Conservation (phyloP, 2,888 invertebrate species). For the Entomobrya multifasciata region DNA sequence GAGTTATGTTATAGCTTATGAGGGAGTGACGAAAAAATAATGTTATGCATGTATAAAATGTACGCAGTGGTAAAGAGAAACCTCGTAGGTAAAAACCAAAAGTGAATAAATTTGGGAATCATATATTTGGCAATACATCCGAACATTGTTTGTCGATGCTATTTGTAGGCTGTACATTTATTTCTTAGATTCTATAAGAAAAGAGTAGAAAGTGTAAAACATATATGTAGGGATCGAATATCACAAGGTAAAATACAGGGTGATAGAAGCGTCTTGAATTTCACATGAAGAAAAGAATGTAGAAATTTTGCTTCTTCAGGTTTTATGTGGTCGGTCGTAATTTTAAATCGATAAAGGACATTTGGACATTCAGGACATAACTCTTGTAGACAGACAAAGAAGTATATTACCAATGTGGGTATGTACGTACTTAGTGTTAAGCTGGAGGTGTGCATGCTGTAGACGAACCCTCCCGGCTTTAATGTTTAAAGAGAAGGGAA, state of each 20-base stretch:
- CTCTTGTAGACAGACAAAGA: background rate
- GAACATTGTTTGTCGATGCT: too few species aligned
- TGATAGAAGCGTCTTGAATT: conserved; percentile 11
- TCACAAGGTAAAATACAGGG: background rate
- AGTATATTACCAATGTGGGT: background rate
- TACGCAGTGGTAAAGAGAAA: too few species aligned
- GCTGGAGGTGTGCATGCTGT: background rate
- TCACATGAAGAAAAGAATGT: conserved; percentile 2
- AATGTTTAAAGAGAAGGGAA: conserved; percentile 4
- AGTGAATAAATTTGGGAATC: too few species aligned
- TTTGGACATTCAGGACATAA: conserved; percentile 7
- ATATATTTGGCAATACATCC: too few species aligned
- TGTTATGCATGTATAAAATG: too few species aligned
- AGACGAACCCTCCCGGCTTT: background rate
- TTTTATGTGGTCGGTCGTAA: conserved; percentile 63
- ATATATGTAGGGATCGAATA: conserved; percentile 11
- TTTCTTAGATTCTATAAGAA: too few species aligned
- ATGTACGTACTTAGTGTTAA: background rate
- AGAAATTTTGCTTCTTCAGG: conserved; percentile 20
- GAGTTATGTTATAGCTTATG: too few species aligned
- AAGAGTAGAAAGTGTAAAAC: background rate
- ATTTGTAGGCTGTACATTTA: too few species aligned
- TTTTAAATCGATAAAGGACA: conserved; percentile 65
- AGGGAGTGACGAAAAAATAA: too few species aligned
- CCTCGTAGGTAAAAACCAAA: too few species aligned